Conservation (phyloP, 1,140 invertebrate genomes). For the Teleogryllus occipitalis region DNA sequence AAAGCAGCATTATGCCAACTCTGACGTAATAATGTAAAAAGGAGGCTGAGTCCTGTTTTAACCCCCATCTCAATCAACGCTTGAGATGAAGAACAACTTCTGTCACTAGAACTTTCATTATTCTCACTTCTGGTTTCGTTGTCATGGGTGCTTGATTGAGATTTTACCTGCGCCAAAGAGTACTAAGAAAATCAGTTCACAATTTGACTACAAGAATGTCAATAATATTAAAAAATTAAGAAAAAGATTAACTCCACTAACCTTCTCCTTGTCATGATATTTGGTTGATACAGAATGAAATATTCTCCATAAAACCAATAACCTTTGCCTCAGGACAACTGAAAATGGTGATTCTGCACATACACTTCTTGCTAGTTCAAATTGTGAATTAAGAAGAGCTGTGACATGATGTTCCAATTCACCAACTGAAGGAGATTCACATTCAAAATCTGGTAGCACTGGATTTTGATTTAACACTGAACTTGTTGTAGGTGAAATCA, state of each 20-base stretch:
- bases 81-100: slow-evolving; percentile 39
- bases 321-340: slow-evolving; percentile 43
- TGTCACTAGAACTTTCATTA: slow-evolving; percentile 21
- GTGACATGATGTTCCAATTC: slow-evolving; percentile 48
- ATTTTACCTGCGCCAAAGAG: slow-evolving; percentile 24
- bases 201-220: background rate
- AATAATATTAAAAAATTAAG: background rate
- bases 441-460: slow-evolving; percentile 38
- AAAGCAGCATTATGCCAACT: slow-evolving; percentile 42
- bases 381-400: slow-evolving; percentile 43
- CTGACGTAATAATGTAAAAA: slow-evolving; percentile 52
- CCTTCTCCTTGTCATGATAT: slow-evolving; percentile 45
- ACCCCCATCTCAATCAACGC: slow-evolving; percentile 56
- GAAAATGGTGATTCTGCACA: slow-evolving; percentile 49
- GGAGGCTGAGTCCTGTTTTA: slow-evolving; percentile 50
- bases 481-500: slow-evolving; percentile 30
- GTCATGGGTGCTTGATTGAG: slow-evolving; percentile 10
- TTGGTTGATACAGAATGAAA: slow-evolving; percentile 47
- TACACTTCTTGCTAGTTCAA: slow-evolving; percentile 44
- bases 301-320: slow-evolving; percentile 51
- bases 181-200: slow-evolving; percentile 10
- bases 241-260: slow-evolving; percentile 14
- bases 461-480: slow-evolving; percentile 29
- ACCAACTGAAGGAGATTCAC: slow-evolving; percentile 35
- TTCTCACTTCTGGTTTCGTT: slow-evolving; percentile 14